Conservation (phyloP, 2,113 vertebrate genomes). For the Gymnarchus niloticus region DNA sequence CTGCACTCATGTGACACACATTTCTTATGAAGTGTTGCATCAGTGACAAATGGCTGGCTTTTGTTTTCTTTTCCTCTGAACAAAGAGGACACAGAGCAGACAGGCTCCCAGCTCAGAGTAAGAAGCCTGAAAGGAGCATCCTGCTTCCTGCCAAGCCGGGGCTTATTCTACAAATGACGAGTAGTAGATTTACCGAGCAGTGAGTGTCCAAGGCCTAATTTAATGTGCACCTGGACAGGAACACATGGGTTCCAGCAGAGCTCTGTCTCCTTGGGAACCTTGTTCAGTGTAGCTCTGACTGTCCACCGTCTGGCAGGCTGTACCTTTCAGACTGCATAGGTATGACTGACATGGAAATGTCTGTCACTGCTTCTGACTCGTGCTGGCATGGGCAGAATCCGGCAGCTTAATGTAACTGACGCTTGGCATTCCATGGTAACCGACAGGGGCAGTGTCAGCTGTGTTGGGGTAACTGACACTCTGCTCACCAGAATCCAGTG, state of each 20-base stretch:
- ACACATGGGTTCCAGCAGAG: neutral
- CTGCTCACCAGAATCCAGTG: neutral
- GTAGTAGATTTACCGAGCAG: neutral
- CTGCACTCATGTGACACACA: too few species aligned
- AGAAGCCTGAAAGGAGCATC: neutral
- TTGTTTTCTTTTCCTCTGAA: neutral
- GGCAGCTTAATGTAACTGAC: neutral
- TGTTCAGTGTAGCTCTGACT: neutral
- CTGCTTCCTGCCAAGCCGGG: neutral
- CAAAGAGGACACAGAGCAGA: neutral
- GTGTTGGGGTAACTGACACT: neutral
- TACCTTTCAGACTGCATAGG: neutral
- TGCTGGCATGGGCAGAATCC: neutral
- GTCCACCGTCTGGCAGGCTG: neutral
- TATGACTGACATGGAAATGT: neutral
- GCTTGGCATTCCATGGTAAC: neutral
- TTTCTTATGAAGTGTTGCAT: neutral
- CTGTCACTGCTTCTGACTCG: neutral
- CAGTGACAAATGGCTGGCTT: neutral
- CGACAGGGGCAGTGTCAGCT: neutral
- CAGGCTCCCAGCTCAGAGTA: neutral
- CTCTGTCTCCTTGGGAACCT: neutral
- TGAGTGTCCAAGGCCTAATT: neutral
- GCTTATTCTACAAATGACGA: neutral
- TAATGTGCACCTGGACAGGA: conserved; percentile 1